A percentile compares a stretch with the other conserved stretches of the same genome.
These are phyloP conservation scores for Philonicus albiceps DNA, from an alignment of 2,888 invertebrate species.

Conservation along the genomic window DNA sequence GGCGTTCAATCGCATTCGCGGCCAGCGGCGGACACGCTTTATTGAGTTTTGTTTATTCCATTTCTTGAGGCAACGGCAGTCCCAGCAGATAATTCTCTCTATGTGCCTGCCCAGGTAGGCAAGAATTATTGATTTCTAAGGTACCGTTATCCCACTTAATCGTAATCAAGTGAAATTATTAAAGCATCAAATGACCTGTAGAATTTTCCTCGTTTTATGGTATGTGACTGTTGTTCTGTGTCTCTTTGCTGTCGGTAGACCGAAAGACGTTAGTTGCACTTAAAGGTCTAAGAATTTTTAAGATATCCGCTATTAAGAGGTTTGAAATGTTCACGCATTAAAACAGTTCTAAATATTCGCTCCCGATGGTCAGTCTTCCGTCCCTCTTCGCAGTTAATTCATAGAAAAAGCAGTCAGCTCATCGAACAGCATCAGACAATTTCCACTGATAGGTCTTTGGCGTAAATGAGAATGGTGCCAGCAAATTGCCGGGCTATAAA, in stretches of 20 bases:
- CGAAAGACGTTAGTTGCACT: background rate
- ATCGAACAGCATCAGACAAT: background rate
- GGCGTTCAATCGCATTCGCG: background rate
- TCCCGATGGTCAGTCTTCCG: background rate
- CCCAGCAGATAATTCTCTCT: background rate
- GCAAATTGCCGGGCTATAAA: conserved; percentile 10
- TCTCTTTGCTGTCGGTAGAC: background rate
- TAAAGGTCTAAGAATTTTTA: background rate
- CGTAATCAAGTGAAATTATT: conserved; percentile 9
- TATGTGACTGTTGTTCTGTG: background rate
- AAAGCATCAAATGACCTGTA: background rate
- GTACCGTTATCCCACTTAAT: conserved; percentile 13
- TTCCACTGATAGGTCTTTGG: background rate
- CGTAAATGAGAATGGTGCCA: conserved; percentile 10
- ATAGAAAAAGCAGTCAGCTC: background rate
- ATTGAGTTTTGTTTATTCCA: background rate
- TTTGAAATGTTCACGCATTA: background rate
- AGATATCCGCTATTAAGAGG: background rate
- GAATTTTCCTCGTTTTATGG: background rate
- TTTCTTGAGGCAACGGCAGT: background rate
- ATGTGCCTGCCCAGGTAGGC: background rate
- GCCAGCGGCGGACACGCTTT: background rate
- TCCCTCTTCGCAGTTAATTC: background rate
- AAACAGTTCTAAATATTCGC: background rate
- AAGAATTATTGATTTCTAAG: conserved; percentile 17